A percentile compares a stretch with the other conserved stretches of the same genome.
phyloP scores from a whole-genome alignment of 2,888 invertebrate genomes.

The Ceraclea dissimilis region DNA sequence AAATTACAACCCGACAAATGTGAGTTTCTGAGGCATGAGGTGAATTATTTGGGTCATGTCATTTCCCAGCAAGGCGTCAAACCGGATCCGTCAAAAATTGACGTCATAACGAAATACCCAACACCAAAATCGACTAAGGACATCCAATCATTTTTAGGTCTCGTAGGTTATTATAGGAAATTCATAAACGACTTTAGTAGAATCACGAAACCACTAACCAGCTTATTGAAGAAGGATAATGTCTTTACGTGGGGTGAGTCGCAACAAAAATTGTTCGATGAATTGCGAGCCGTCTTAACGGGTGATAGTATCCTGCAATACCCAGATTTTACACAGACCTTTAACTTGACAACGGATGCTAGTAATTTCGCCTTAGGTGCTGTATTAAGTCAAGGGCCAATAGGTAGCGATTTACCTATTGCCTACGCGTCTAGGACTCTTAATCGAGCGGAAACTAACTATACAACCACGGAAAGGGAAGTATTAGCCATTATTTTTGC shows the following conservation, averaged over 20 bases:
- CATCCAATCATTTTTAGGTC: constrained; percentile 29
- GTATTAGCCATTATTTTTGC: constrained; percentile 24
- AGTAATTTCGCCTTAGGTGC: constrained; percentile 9
- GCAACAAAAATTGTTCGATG: constrained; percentile 11
- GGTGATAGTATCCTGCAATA: constrained; percentile 13
- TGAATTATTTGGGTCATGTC: constrained; percentile 26
- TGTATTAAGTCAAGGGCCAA: constrained; percentile 4
- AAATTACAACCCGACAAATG: constrained; percentile 28
- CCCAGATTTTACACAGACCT: constrained; percentile 5
- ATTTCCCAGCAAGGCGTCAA: constrained; percentile 24
- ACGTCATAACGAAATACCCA: constrained; percentile 24
- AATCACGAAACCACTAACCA: constrained; percentile 27
- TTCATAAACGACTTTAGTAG: constrained; percentile 28
- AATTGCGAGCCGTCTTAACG: background rate
- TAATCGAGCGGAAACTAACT: constrained; percentile 10
- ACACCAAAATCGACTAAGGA: constrained; percentile 23
- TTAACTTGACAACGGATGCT: constrained; percentile 27
- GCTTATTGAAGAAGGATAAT: constrained; percentile 23
- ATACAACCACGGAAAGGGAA: constrained; percentile 10
- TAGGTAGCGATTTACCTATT: constrained; percentile 9
- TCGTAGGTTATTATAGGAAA: constrained; percentile 29
- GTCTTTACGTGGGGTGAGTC: constrained; percentile 13
- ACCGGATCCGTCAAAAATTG: constrained; percentile 26
- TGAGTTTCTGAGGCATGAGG: constrained; percentile 26
- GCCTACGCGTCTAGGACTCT: constrained; percentile 9